These are phyloP conservation scores for Beris chalybata DNA, from an alignment of 2,888 invertebrate genomes.

Conservation along the genomic window DNA sequence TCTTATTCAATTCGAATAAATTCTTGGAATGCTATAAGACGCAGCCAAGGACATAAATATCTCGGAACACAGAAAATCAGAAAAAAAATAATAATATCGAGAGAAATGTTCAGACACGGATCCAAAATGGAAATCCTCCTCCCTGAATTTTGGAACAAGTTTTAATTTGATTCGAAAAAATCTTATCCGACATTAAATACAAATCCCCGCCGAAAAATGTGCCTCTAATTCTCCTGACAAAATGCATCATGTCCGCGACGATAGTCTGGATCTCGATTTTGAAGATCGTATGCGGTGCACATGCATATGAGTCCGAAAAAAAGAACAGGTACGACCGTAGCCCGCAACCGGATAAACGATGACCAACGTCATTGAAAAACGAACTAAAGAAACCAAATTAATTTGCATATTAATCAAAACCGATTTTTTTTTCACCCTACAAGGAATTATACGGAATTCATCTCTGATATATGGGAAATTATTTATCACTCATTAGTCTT, in stretches of 20 bases:
- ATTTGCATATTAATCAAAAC: constrained; percentile 44
- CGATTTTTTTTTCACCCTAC: constrained; percentile 27
- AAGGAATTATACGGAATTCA: constrained; percentile 37
- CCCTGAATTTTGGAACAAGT: no score
- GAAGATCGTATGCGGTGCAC: no score
- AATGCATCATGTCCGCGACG: constrained; percentile 28
- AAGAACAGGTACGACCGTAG: constrained; percentile 6
- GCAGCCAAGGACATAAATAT: no score
- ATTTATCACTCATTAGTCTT: constrained; percentile 43
- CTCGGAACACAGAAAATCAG: no score
- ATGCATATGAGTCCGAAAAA: constrained; percentile 11
- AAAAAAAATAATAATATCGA: no score
- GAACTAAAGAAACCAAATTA: constrained; percentile 41
- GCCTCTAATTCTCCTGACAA: constrained; percentile 30
- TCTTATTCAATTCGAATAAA: no score
- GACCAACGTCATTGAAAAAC: constrained; percentile 14
- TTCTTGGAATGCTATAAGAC: no score
- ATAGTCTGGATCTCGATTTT: not conserved
- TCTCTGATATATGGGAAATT: constrained; percentile 42
- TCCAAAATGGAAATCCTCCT: no score
- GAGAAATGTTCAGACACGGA: no score
- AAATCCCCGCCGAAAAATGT: constrained; percentile 16
- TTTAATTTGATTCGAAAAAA: not conserved
- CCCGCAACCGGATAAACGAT: no score
- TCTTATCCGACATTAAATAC: constrained; percentile 1